phyloP scores from a whole-genome alignment of 92 coral and sea anemone genomes.

The Diadumene lineata region DNA sequence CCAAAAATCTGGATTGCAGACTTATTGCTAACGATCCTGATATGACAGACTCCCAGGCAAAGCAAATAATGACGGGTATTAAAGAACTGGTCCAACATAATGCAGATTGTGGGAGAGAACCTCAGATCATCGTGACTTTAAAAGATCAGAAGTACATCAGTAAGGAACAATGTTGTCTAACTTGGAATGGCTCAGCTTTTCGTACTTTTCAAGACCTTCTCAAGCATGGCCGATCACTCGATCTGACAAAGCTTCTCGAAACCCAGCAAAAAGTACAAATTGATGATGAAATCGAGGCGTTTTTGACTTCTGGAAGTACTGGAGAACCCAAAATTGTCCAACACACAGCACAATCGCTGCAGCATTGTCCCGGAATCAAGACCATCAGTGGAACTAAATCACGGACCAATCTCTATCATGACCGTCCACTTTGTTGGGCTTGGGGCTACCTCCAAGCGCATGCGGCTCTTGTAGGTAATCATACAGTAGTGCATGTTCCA shows the following conservation, averaged over 20 bases:
- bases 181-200: background rate
- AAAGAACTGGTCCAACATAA: background rate
- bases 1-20: background rate
- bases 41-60: background rate
- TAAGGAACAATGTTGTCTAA: no score
- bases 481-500: background rate
- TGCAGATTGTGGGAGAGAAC: background rate
- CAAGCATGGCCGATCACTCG: background rate
- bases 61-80: background rate
- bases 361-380: background rate
- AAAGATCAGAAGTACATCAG: no score
- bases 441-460: background rate
- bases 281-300: constrained; percentile 24
- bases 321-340: constrained; percentile 24
- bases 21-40: background rate
- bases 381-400: background rate
- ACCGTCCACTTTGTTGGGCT: background rate
- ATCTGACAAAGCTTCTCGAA: constrained; percentile 6
- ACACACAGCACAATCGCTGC: constrained; percentile 1
- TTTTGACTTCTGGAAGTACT: constrained; percentile 25
- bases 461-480: background rate
- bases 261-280: constrained; percentile 13
- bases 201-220: background rate
- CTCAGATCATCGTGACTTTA: background rate
- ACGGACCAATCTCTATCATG: background rate